A percentile compares a stretch with the other conserved stretches of the same genome.
phyloP scores from a whole-genome alignment of 2,888 invertebrate species.

The Drosophila eohydei region DNA sequence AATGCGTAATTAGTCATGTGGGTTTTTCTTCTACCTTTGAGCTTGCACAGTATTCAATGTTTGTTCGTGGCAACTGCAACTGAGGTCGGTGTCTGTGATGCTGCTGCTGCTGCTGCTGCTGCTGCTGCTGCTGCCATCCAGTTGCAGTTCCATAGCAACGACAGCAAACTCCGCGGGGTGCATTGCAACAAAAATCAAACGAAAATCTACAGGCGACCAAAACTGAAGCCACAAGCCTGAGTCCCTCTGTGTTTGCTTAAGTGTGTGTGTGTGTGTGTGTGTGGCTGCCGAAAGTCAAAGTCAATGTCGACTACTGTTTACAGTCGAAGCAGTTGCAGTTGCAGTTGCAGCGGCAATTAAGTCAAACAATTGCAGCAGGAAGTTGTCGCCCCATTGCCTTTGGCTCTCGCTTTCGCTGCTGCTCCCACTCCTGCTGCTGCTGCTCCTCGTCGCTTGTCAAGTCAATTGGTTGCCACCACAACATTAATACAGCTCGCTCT shows the following conservation, averaged over 20 bases:
- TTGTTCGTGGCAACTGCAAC: slow-evolving; percentile 11
- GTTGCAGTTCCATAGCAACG: slow-evolving; percentile 1
- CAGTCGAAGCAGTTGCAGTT: slow-evolving; percentile 46
- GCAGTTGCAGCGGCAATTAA: slow-evolving; percentile 61
- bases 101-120: slow-evolving; percentile 3
- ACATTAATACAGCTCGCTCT: slow-evolving; percentile 48
- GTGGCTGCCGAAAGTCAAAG: slow-evolving; percentile 25
- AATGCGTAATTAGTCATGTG: slow-evolving; percentile 38
- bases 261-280: slow-evolving; percentile 18
- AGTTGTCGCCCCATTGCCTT: slow-evolving; percentile 57
- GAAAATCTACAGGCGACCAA: slow-evolving; percentile 33
- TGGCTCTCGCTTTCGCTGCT: background rate
- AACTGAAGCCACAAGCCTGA: slow-evolving; percentile 5
- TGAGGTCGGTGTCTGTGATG: slow-evolving; percentile 18
- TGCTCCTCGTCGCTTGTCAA: slow-evolving; percentile 45
- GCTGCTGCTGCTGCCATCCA: slow-evolving; percentile 9
- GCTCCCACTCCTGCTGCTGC: background rate
- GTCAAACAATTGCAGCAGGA: slow-evolving; percentile 66
- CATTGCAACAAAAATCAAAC: slow-evolving; percentile 34
- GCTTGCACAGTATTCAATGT: slow-evolving; percentile 11
- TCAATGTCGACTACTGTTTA: slow-evolving; percentile 39
- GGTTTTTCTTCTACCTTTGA: slow-evolving; percentile 11
- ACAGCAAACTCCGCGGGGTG: slow-evolving; percentile 40
- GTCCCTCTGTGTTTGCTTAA: background rate
- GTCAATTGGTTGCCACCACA: slow-evolving; percentile 73